Evolutionary conservation across 2,888 invertebrate genomes (phyloP).

Genomic region (Lacanobia wlatinum): DNA sequence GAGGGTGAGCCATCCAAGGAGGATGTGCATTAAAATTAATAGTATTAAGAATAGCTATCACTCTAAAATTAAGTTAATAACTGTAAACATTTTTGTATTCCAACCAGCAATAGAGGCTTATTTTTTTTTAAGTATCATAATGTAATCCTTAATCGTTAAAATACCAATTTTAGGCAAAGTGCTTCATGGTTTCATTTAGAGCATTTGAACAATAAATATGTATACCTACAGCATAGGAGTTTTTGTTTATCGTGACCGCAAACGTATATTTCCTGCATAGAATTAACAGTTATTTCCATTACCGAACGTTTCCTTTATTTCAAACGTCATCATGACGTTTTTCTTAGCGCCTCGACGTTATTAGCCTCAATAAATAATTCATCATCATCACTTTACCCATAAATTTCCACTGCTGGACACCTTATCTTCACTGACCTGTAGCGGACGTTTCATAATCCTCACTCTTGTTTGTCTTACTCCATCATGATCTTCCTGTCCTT

Average conservation of each 20-base stretch:
- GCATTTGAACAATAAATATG: too few species aligned
- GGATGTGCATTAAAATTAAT: too few species aligned
- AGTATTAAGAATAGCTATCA: too few species aligned
- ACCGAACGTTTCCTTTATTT: not conserved
- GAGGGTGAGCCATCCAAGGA: too few species aligned
- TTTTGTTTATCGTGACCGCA: slow-evolving; percentile 7
- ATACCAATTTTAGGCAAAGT: not conserved
- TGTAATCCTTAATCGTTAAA: too few species aligned
- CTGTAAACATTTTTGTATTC: too few species aligned
- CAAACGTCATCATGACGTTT: slow-evolving; percentile 39
- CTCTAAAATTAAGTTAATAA: too few species aligned
- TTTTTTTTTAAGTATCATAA: too few species aligned
- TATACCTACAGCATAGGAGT: not conserved
- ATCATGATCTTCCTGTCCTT: too few species aligned
- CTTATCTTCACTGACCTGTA: not conserved
- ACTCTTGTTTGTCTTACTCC: too few species aligned
- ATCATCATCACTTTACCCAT: not conserved
- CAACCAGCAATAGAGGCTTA: too few species aligned
- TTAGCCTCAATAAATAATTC: slow-evolving; percentile 12
- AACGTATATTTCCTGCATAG: slow-evolving; percentile 11
- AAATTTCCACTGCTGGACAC: not conserved
- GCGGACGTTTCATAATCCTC: not conserved
- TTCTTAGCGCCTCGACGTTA: not conserved
- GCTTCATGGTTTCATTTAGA: too few species aligned
- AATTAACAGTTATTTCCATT: slow-evolving; percentile 15